Conservation (phyloP, 2,797 vertebrate species). For the Pampus argenteus region DNA sequence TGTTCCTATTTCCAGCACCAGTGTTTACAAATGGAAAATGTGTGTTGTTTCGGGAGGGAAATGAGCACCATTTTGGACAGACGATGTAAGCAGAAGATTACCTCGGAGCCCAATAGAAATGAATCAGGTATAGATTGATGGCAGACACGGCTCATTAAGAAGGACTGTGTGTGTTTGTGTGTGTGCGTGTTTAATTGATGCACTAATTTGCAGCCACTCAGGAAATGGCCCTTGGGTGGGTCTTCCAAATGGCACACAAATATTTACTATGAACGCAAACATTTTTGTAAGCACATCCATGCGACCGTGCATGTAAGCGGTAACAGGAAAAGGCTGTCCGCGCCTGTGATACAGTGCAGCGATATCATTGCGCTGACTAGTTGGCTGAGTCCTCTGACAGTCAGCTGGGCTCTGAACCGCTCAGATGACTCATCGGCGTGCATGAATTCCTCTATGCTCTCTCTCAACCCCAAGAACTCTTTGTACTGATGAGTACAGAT, state of each 20-base stretch:
- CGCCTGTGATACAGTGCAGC: slow-evolving; percentile 32
- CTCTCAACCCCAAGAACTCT: slow-evolving; percentile 67
- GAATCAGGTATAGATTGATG: slow-evolving; percentile 76
- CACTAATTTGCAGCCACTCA: slow-evolving; percentile 77
- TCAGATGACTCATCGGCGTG: slow-evolving; percentile 78
- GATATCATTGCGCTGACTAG: slow-evolving; percentile 41
- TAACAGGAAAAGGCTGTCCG: slow-evolving; percentile 9
- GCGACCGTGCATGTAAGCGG: slow-evolving; percentile 45
- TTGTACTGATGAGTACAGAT: slow-evolving; percentile 72
- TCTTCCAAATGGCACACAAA: slow-evolving; percentile 80
- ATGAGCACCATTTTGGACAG: slow-evolving; percentile 74
- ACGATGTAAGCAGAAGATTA: slow-evolving; percentile 76
- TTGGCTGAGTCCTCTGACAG: slow-evolving; percentile 45
- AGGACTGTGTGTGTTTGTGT: slow-evolving; percentile 61
- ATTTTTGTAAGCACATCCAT: slow-evolving; percentile 65
- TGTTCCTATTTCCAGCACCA: slow-evolving; percentile 69
- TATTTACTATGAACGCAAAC: slow-evolving; percentile 82
- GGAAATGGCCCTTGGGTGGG: slow-evolving; percentile 84
- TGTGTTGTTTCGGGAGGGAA: slow-evolving; percentile 74
- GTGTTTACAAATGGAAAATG: slow-evolving; percentile 79
- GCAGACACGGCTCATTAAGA: slow-evolving; percentile 78
- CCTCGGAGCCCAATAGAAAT: slow-evolving; percentile 74
- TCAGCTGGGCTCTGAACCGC: slow-evolving; percentile 67
- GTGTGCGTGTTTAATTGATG: slow-evolving; percentile 75
- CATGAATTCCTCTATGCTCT: slow-evolving; percentile 64